These are phyloP conservation scores for Luperina nickerlii DNA, from an alignment of 2,888 invertebrate species.

Conservation along the genomic window DNA sequence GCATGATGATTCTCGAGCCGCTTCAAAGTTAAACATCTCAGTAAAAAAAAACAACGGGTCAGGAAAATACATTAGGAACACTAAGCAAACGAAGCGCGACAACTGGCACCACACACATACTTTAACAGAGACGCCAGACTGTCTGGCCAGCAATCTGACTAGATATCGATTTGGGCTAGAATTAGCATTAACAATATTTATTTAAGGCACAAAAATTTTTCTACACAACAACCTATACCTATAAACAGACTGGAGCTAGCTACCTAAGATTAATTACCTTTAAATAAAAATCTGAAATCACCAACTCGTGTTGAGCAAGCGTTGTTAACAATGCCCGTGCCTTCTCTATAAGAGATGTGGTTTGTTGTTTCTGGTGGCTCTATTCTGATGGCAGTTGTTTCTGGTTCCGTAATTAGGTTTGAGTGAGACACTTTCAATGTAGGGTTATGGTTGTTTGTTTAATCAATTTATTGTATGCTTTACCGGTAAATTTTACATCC, in stretches of 20 bases:
- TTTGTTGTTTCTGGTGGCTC: background rate
- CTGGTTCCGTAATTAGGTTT: background rate
- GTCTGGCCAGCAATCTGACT: slow-evolving; percentile 77
- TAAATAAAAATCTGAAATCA: background rate
- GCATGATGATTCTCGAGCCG: background rate
- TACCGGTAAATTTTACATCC: background rate
- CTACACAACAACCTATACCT: background rate
- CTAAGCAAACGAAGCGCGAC: slow-evolving; percentile 44
- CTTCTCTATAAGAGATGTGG: background rate
- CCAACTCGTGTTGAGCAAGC: background rate
- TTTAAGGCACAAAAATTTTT: background rate
- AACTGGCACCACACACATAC: slow-evolving; percentile 57
- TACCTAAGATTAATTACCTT: background rate
- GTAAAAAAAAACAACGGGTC: background rate
- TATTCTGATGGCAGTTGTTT: background rate
- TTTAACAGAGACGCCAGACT: slow-evolving; percentile 75
- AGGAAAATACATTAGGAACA: background rate
- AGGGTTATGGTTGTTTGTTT: background rate
- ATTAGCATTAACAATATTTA: slow-evolving; percentile 66
- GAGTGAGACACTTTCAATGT: background rate
- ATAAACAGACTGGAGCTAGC: background rate
- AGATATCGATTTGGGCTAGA: slow-evolving; percentile 80
- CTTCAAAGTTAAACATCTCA: background rate
- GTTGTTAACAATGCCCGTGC: background rate
- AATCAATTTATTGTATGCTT: background rate